A percentile compares a stretch with the other conserved stretches of the same genome.
Evolutionary conservation across 2,888 invertebrate genomes (phyloP).

Genomic region (Meghimatium bilineatum): DNA sequence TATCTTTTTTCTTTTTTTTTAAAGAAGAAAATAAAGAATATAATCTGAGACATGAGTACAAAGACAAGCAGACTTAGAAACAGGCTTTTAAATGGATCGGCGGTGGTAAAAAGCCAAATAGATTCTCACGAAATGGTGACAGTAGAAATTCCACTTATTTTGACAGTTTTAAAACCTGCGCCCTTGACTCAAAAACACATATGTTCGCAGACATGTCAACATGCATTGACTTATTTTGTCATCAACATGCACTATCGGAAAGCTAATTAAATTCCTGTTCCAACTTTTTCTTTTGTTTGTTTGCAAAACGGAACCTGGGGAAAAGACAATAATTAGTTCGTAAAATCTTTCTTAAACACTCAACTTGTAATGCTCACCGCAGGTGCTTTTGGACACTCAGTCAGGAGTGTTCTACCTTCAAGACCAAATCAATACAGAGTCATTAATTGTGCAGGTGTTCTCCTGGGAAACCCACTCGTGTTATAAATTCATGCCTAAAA

Average conservation of each 20-base stretch:
- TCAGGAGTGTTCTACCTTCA: neutral
- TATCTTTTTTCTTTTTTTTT: no score
- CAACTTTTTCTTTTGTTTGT: neutral
- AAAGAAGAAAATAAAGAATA: no score
- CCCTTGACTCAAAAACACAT: constrained; percentile 18
- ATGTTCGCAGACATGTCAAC: constrained; percentile 1
- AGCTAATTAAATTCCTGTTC: constrained; percentile 12
- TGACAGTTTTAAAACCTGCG: neutral
- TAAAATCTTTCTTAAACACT: constrained; percentile 4
- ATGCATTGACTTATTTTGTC: constrained; percentile 7
- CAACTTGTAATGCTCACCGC: constrained; percentile 21
- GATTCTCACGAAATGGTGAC: neutral
- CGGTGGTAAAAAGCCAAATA: neutral
- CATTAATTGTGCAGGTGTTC: constrained; percentile 29
- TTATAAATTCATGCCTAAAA: neutral
- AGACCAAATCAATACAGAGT: constrained; percentile 22
- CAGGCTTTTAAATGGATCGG: neutral
- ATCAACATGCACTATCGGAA: constrained; percentile 10
- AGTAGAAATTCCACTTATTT: neutral
- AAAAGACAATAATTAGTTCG: constrained; percentile 19
- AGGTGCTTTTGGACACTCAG: neutral
- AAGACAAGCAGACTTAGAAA: no score
- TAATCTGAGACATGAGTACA: no score
- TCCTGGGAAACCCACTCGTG: constrained; percentile 9
- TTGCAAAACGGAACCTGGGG: neutral